Evolutionary conservation across 2,888 invertebrate genomes (phyloP), one percentile per base, ranked within the genome.

Genomic region (Mythimna lalbum): DNA sequence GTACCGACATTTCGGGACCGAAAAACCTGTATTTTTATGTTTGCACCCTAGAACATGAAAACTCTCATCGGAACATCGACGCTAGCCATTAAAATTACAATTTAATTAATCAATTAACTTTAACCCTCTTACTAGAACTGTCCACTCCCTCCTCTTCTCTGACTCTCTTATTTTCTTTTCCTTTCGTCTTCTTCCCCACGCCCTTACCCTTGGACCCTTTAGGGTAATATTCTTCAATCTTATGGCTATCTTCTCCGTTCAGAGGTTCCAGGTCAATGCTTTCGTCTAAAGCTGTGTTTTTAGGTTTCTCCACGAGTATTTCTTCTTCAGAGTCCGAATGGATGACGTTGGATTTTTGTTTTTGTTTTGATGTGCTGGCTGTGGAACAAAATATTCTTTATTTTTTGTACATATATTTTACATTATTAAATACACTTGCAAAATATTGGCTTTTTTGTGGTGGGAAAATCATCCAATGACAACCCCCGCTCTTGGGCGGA

Each of bases 161-260:
- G 1, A 86, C 86, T 39, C 91, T 85, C 47, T 90, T 92, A 7
- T 73, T 92, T 55, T 90, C 92, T 63, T 90, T 89, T 4, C 80
- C 88, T 65, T 88, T 91, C 0, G 84, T 88, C 63, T 89, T 90
- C 69, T 92, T 91, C 0, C 90, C 91, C 2, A 78, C 66, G 0
- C 91, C 91, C 61, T 93, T 93, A 0, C 90, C 91, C 74, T 93
- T 93, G 0, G 73, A 69, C 1, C 88, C 87, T 73, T 65, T 91
- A 0, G 86, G 50, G 66, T 93, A 95, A 77, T 94, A 96, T 63
- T 95, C 95, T 0, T 93, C 92, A 0, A 95, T 90, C 76, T 94
- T 96, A 72, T 95, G 95, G 33, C 94, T 92, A 36, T 89, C 82
- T 7, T 94, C 95, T 0, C 95, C 95, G 0, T 80, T 90, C 0